Evolutionary conservation across 2,888 invertebrate species (phyloP).

Genomic region (Cantharis rufa): DNA sequence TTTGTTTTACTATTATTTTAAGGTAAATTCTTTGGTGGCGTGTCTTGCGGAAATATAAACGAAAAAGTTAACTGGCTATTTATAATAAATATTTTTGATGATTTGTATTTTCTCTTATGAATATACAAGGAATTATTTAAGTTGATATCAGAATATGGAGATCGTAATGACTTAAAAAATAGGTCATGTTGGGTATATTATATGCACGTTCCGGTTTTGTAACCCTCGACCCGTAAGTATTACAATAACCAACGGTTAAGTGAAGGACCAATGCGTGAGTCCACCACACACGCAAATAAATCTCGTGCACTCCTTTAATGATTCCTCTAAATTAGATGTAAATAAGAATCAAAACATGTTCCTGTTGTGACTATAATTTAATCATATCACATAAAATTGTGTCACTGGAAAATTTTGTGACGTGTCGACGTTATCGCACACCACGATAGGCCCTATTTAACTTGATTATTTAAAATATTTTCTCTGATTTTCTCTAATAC

Average conservation of each 20-base stretch:
- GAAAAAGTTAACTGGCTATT: neutral
- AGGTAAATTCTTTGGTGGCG: neutral
- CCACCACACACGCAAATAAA: constrained; percentile 22
- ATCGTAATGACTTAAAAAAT: constrained; percentile 16
- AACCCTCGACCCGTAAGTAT: neutral
- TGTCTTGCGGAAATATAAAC: neutral
- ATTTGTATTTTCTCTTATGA: neutral
- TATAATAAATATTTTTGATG: neutral
- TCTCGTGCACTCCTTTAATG: constrained; percentile 14
- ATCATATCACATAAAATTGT: neutral
- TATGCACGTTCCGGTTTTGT: constrained; percentile 15
- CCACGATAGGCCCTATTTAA: neutral
- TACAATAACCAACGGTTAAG: neutral
- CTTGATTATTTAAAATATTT: too few species aligned
- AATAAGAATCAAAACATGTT: constrained; percentile 4
- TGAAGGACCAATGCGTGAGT: constrained; percentile 18
- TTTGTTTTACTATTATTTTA: neutral
- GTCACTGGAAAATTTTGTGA: neutral
- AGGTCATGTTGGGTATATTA: constrained; percentile 14
- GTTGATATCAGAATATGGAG: constrained; percentile 6
- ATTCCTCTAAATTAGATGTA: constrained; percentile 13
- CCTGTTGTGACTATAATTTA: neutral
- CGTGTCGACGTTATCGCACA: neutral
- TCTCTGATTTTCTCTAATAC: too few species aligned
- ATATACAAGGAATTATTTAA: neutral